Percentiles rank a stretch among this genome's conserved stretches.
These are phyloP conservation scores for Palaemon carinicauda DNA, from an alignment of 1,140 invertebrate genomes.

Conservation along the genomic window DNA sequence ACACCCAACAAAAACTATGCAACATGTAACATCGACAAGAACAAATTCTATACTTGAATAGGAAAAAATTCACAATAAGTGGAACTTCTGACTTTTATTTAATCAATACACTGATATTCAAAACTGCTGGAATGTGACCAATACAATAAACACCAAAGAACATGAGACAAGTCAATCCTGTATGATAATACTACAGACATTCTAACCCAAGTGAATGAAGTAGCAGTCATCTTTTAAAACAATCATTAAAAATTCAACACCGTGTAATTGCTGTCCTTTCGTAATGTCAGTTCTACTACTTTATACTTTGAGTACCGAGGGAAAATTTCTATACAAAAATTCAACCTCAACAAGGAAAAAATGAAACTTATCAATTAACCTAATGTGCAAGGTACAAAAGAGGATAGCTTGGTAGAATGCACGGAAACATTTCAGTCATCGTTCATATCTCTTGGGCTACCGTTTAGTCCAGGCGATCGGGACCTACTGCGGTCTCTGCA, in stretches of 20 bases:
- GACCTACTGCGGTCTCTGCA: conserved; percentile 45
- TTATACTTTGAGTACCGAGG: too few relatives aligned
- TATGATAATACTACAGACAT: too few relatives aligned
- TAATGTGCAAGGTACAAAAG: conserved; percentile 24
- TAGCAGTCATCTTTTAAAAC: too few relatives aligned
- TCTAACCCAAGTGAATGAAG: too few relatives aligned
- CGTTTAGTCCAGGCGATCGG: conserved; percentile 32
- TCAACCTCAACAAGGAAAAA: neutral
- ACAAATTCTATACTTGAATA: neutral
- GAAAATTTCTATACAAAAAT: too few relatives aligned
- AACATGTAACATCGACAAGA: too few relatives aligned
- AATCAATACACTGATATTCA: conserved; percentile 10
- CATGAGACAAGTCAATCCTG: neutral
- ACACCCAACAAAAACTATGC: too few relatives aligned
- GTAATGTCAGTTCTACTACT: too few relatives aligned
- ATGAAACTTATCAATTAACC: neutral
- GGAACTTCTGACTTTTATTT: neutral
- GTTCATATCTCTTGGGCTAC: conserved; percentile 28
- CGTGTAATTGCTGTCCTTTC: too few relatives aligned
- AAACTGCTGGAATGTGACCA: conserved; percentile 20
- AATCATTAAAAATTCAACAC: too few relatives aligned
- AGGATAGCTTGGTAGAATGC: too few relatives aligned
- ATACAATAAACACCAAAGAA: neutral
- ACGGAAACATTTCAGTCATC: conserved; percentile 32
- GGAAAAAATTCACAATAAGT: neutral